phyloP scores from a whole-genome alignment of 1,140 invertebrate species.

The Plodia interpunctella region DNA sequence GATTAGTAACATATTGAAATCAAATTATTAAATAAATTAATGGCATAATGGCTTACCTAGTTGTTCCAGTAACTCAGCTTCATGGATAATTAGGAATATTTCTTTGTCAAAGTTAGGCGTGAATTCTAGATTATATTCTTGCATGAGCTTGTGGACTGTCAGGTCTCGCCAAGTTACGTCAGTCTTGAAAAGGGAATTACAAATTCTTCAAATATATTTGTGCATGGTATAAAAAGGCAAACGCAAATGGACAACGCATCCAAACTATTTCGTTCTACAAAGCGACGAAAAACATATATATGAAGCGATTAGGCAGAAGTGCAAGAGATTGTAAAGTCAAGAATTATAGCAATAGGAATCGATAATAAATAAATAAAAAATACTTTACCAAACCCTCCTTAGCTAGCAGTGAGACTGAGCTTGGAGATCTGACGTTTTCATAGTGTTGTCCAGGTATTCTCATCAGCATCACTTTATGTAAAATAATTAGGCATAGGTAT shows the following conservation, averaged over 20 bases:
- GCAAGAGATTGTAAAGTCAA: too few species aligned
- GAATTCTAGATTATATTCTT: constrained; percentile 82
- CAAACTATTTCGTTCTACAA: too few species aligned
- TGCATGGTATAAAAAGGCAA: too few species aligned
- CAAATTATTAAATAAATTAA: too few species aligned
- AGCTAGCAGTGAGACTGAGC: constrained; percentile 58
- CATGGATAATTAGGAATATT: constrained; percentile 85
- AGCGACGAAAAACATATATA: too few species aligned
- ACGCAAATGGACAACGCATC: too few species aligned
- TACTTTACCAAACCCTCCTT: constrained; percentile 64
- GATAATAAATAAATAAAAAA: constrained; percentile 4
- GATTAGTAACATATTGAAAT: too few species aligned
- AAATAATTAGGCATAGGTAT: too few species aligned
- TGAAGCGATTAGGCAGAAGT: too few species aligned
- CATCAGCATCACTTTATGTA: constrained; percentile 66
- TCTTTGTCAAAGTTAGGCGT: constrained; percentile 81
- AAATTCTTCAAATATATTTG: too few species aligned
- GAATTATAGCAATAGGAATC: neutral
- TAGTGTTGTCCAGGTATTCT: constrained; percentile 71
- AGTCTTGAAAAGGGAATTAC: constrained; percentile 57
- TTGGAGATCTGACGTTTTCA: constrained; percentile 64
- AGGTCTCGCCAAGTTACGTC: constrained; percentile 82
- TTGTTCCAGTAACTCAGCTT: constrained; percentile 86
- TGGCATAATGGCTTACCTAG: constrained; percentile 67
- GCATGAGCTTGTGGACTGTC: constrained; percentile 79